These are phyloP conservation scores for Lasioglossum leucozonium DNA, from an alignment of 2,888 invertebrate species.

Conservation along the genomic window DNA sequence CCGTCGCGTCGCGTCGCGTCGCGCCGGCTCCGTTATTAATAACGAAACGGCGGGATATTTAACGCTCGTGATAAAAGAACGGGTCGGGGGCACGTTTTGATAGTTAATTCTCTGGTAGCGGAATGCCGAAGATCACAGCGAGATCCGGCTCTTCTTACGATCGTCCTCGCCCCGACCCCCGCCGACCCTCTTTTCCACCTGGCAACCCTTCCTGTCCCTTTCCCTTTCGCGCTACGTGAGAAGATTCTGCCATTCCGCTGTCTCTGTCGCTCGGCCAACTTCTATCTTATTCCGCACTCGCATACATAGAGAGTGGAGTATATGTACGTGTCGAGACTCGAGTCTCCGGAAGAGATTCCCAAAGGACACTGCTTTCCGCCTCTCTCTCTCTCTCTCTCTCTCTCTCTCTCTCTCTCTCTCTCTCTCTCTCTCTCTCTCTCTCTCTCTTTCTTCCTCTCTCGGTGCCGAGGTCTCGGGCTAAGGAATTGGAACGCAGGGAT, in stretches of 20 bases:
- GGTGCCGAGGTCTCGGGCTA: slow-evolving; percentile 29
- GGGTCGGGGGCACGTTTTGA: slow-evolving; percentile 61
- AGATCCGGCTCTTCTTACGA: slow-evolving; percentile 39
- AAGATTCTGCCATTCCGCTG: slow-evolving; percentile 31
- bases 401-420: slow-evolving; percentile 23
- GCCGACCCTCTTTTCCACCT: not conserved
- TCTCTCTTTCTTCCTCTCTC: slow-evolving; percentile 20
- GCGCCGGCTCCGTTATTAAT: slow-evolving; percentile 58
- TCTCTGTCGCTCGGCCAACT: slow-evolving; percentile 15
- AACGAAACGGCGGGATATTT: slow-evolving; percentile 64
- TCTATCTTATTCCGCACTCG: not conserved
- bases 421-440: slow-evolving; percentile 23
- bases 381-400: slow-evolving; percentile 27
- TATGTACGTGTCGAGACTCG: slow-evolving; percentile 26
- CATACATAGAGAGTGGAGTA: not conserved
- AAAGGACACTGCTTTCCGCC: slow-evolving; percentile 29
- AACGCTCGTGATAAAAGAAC: slow-evolving; percentile 58
- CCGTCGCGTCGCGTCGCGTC: too few species aligned
- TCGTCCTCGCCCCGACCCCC: slow-evolving; percentile 30
- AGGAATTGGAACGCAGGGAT: slow-evolving; percentile 64
- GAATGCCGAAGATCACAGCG: slow-evolving; percentile 54
- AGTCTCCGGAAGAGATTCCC: slow-evolving; percentile 39
- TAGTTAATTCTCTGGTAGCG: slow-evolving; percentile 66
- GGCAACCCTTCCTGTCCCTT: slow-evolving; percentile 14
- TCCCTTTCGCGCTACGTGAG: slow-evolving; percentile 49